Percentiles rank a stretch among this genome's conserved stretches.
Evolutionary conservation across 2,113 vertebrate genomes (phyloP).

Genomic region (Cynopterus brachyotis): DNA sequence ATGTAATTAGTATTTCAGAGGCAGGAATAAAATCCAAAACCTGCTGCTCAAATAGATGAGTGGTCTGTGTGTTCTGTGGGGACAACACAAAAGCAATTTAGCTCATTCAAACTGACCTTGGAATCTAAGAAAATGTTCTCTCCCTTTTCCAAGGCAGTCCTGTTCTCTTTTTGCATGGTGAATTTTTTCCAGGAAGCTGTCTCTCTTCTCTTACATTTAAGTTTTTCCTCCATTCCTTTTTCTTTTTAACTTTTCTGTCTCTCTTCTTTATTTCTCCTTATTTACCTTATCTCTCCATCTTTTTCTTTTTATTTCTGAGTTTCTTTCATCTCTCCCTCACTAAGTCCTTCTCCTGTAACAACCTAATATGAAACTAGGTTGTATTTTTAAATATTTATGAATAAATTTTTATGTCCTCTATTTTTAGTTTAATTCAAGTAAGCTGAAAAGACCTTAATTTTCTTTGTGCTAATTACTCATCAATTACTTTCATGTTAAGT

Average conservation of each 20-base stretch:
- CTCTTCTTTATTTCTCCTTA: background rate
- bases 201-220: background rate
- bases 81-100: background rate
- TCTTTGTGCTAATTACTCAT: background rate
- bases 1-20: background rate
- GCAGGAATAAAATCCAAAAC: background rate
- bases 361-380: background rate
- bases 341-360: background rate
- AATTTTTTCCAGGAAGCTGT: background rate
- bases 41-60: background rate
- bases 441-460: background rate
- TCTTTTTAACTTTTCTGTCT: background rate
- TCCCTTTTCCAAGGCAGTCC: background rate
- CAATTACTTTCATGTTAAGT: background rate
- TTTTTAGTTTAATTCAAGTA: background rate
- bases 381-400: background rate
- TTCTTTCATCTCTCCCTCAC: background rate
- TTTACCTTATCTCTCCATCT: background rate
- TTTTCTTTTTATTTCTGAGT: background rate
- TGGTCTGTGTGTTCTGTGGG: background rate
- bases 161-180: background rate
- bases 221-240: background rate
- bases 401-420: background rate
- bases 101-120: background rate
- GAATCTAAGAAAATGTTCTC: background rate